These are phyloP conservation scores for Vanessa cardui DNA, from an alignment of 2,888 invertebrate genomes.

Conservation along the genomic window DNA sequence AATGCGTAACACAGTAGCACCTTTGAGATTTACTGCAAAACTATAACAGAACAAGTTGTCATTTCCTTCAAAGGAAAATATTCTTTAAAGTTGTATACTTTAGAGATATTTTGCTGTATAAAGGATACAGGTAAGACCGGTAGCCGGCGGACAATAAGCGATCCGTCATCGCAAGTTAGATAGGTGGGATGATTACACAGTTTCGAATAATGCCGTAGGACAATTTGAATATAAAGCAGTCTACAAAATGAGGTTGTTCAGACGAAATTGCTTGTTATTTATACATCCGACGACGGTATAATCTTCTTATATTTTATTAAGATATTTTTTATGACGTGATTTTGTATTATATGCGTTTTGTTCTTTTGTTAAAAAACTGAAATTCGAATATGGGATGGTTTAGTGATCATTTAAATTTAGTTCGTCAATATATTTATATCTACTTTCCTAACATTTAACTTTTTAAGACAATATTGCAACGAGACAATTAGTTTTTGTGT, in stretches of 20 bases:
- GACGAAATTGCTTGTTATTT: slow-evolving; percentile 28
- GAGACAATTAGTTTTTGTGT: too few relatives aligned
- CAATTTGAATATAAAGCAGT: slow-evolving; percentile 58
- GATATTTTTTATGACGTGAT: background rate
- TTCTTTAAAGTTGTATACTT: background rate
- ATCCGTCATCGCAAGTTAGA: slow-evolving; percentile 76
- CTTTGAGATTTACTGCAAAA: slow-evolving; percentile 11
- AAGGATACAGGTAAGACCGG: slow-evolving; percentile 64
- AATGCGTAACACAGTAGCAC: slow-evolving; percentile 33
- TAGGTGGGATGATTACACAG: slow-evolving; percentile 69
- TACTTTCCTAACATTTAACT: too few relatives aligned
- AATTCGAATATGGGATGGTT: too few relatives aligned
- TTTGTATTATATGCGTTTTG: background rate
- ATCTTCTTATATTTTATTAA: background rate
- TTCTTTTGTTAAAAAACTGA: too few relatives aligned
- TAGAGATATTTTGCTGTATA: slow-evolving; percentile 42
- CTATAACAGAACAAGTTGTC: slow-evolving; percentile 6
- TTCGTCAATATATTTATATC: too few relatives aligned
- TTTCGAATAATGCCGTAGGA: slow-evolving; percentile 60
- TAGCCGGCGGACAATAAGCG: slow-evolving; percentile 77
- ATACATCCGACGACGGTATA: slow-evolving; percentile 4
- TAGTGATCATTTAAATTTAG: too few relatives aligned
- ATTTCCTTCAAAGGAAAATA: background rate
- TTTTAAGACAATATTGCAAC: too few relatives aligned
- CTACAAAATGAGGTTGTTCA: slow-evolving; percentile 29